Conservation (phyloP, 2,797 vertebrate genomes). For the Anas flavirostris region DNA sequence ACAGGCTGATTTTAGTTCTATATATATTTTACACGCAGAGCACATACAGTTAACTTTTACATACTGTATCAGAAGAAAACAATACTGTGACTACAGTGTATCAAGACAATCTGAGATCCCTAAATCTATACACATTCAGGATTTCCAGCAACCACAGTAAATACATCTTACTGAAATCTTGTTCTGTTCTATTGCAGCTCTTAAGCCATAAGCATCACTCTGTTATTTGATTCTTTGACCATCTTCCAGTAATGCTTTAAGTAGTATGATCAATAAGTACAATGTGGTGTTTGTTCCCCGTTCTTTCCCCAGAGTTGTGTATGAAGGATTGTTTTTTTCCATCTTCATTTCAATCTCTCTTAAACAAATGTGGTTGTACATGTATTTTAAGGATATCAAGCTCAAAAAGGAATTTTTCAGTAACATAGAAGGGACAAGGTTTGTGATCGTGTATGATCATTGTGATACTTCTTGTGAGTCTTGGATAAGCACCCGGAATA, state of each 20-base stretch:
- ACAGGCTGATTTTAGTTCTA: neutral
- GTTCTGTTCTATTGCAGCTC: neutral
- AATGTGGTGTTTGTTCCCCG: neutral
- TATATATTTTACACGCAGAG: neutral
- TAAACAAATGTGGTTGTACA: neutral
- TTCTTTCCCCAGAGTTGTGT: neutral
- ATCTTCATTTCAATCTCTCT: neutral
- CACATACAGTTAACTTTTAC: neutral
- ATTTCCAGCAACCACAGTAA: neutral
- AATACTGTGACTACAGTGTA: neutral
- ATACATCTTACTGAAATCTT: neutral
- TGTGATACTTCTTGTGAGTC: neutral
- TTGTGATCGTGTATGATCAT: neutral
- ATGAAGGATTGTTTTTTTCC: neutral
- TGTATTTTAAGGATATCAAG: neutral
- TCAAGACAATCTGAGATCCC: neutral
- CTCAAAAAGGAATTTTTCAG: neutral
- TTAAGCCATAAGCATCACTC: neutral
- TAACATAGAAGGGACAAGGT: neutral
- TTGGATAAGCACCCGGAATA: neutral
- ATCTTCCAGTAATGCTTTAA: neutral
- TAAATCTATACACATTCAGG: neutral
- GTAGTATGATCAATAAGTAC: neutral
- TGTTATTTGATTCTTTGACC: neutral
- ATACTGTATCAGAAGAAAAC: neutral